Evolutionary conservation across 2,888 invertebrate species (phyloP), one percentile per base, ranked within the genome.

Genomic region (Synanthedon formicaeformis): DNA sequence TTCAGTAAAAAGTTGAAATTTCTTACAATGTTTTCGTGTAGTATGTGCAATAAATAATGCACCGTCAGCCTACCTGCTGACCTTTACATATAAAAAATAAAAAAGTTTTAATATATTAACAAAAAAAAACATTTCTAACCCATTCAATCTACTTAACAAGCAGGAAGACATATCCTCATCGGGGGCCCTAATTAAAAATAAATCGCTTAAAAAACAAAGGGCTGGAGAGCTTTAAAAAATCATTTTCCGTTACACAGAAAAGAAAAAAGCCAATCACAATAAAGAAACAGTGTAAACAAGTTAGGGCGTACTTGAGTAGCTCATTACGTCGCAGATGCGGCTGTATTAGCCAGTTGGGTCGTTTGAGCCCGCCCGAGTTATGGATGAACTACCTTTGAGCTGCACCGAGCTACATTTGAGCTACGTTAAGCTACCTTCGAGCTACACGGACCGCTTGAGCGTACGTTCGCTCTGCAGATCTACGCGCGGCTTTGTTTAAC

Each of bases 221-320:
- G 23, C n/a, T n/a, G 65, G 64, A 59, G 71, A 69, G 49, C 34
- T 34, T 34, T 34, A 82, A 78, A 78, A 82, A 81, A 77, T 76
- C 74, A 76, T 77, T 70, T 73, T 34, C n/a, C 72, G 77, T 76
- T 77, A 78, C 76, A 80, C 78, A 76, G 81, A 71, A 75, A 78
- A 78, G 76, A 78, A 82, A 23, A 79, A 72, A 79, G 69, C 71
- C 73, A 86, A 86, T 84, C 85, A 85, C 85, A 87, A 87, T 87
- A 87, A 87, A 86, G 86, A 83, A 75, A 86, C 86, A 85, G 82
- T 85, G 87, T 86, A 87, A 86, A 87, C 87, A 87, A 84, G 86
- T 86, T 86, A 86, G 74, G 75, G 79, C 67, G 84, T 82, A 84
- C 86, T 86, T 84, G 86, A 86, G 87, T 79, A 76, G 85, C 86